Evolutionary conservation across 2,797 vertebrate genomes (phyloP), one percentile per base, ranked within the genome.

Genomic region (Tenualosa ilisha): DNA sequence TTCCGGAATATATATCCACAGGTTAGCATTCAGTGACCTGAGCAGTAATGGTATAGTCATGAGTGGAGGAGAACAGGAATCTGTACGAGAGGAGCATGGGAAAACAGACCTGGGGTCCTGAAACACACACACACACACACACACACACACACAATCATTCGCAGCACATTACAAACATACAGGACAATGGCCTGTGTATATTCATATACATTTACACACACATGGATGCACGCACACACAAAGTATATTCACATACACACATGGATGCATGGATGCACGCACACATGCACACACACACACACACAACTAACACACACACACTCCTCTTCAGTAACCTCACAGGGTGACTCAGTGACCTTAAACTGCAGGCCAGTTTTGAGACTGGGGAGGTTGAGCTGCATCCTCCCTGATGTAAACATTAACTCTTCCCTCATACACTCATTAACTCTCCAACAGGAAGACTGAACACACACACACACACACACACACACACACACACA

Each of bases 51-150:
- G 24, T 24, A 68, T 24, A n/a, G 24, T 3, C 9, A 43, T 75
- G 17, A 43, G 15, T 40, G 40, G 68, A 75, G 12, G 31, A 40
- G 31, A 20, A 43, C 31, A 75, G 13, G 68, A 31, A 43, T 24
- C 83, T 87, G 90, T 89, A 89, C 82, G 84, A 91, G 89, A 83
- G 46, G 81, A 84, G 89, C 90, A 91, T 91, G 86, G 86, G 89
- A 86, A 89, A 92, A 91, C 91, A 92, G 90, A 53, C 51, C n/a
- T n/a, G n/a, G n/a, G n/a, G n/a, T n/a, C n/a, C n/a, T n/a, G n/a
- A n/a, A n/a, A 53, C 51, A 53, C 11, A 53, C 51, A 53, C 51
- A 15, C 11, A 53, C 51, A 53, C 51, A 53, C 11, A 53, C 51
- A 53, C 51, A 53, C 13, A 53, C 51, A 53, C 51, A 53, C 13